Evolutionary conservation across 1,140 invertebrate genomes (phyloP), one percentile per base, ranked within the genome.

Genomic region (Ectropis grisescens): DNA sequence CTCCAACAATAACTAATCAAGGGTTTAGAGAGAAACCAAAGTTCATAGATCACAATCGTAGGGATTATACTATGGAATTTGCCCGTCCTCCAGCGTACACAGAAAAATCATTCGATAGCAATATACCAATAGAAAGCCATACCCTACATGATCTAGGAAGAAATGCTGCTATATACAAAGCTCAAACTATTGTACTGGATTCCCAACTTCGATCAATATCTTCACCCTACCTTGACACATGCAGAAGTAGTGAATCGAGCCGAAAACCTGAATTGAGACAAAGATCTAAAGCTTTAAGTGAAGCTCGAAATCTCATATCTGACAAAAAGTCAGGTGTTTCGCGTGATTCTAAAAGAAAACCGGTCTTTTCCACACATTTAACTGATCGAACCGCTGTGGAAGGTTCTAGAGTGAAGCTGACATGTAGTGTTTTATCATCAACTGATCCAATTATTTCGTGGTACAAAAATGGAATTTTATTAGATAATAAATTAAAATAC

Each of bases 371-470:
- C 23, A 92, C 89, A n/a, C 85, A 87, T 37, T 68, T 97, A 19
- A 89, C 88, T 1, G 90, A 95, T 60, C 87, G 91, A 43, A 90
- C 90, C 2, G 88, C 90, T 1, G 88, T 88, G 0, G 88, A 89
- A 56, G 89, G 89, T 6, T 89, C 89, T 13, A 82, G 87, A 42
- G 87, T 94, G 1, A 90, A 90, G 55, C 72, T 98, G n/a, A 89
- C 90, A 2, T 97, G 95, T 61, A 90, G 90, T 36, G 87, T 97
- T 1, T 85, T 96, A 29, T 92, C 92, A n/a, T 85, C 87, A 40
- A 89, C 92, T 0, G 91, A 93, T 47, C 91, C 93, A 0, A 85
- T 85, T 28, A 83, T 97, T 2, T 87, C 89, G 44, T 98, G 94
- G 94, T 89, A 89, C 10, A 95, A 92, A 62, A 90, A 95, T 64